phyloP scores from a whole-genome alignment of 2,888 invertebrate species.

The Drosophila falleni region DNA sequence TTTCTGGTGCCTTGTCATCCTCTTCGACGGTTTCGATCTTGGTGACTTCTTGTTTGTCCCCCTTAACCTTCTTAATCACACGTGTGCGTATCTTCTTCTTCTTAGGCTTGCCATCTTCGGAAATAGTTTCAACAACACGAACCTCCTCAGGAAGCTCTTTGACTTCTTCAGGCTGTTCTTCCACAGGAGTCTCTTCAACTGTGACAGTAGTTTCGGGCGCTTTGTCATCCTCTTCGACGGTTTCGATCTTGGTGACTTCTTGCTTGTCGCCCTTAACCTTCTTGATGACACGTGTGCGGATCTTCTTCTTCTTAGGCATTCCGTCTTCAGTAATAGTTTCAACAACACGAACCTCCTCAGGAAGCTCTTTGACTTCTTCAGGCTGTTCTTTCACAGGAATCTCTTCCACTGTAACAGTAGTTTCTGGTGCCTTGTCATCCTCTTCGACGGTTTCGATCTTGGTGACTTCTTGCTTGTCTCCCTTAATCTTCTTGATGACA shows the following conservation, averaged over 20 bases:
- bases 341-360: constrained; percentile 26
- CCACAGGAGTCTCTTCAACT: constrained; percentile 24
- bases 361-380: constrained; percentile 24
- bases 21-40: constrained; percentile 33
- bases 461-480: constrained; percentile 64
- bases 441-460: constrained; percentile 60
- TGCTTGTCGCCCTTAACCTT: constrained; percentile 32
- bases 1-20: constrained; percentile 26
- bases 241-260: constrained; percentile 48
- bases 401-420: constrained; percentile 57
- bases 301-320: constrained; percentile 27
- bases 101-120: constrained; percentile 24
- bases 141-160: constrained; percentile 24
- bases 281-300: constrained; percentile 29
- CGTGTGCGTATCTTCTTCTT: constrained; percentile 32
- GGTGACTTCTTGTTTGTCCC: constrained; percentile 29
- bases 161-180: constrained; percentile 18
- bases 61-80: constrained; percentile 32
- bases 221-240: constrained; percentile 47
- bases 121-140: constrained; percentile 23
- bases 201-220: constrained; percentile 41
- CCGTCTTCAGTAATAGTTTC: constrained; percentile 21
- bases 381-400: constrained; percentile 28
- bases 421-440: constrained; percentile 53
- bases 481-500: constrained; percentile 59